A percentile compares a stretch with the other conserved stretches of the same genome.
Conservation (phyloP, 2,888 invertebrate genomes). For the Xanthostigma xanthostigma region DNA sequence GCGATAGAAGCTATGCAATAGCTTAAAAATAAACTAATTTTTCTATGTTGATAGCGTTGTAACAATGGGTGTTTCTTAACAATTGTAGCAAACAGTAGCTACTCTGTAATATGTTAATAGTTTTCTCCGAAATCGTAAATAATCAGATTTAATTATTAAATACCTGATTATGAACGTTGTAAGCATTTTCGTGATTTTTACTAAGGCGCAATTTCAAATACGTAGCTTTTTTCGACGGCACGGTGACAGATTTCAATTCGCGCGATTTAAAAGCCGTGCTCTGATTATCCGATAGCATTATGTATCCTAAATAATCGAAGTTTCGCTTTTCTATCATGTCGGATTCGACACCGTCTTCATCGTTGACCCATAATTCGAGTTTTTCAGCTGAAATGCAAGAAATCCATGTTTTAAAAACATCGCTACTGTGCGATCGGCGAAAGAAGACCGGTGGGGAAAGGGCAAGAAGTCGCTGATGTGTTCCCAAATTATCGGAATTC, state of each 20-base stretch:
- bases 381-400: constrained; percentile 41
- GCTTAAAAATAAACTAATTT: too few species aligned
- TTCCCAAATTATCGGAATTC: too few species aligned
- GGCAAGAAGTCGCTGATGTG: too few species aligned
- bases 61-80: too few species aligned
- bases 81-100: too few species aligned
- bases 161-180: constrained; percentile 73
- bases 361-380: constrained; percentile 53
- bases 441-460: too few species aligned
- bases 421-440: too few species aligned
- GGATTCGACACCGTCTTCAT: constrained; percentile 29
- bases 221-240: constrained; percentile 55
- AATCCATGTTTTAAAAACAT: constrained; percentile 2
- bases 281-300: constrained; percentile 64
- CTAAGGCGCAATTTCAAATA: constrained; percentile 75
- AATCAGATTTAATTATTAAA: constrained; percentile 3
- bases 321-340: constrained; percentile 23
- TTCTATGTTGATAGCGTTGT: too few species aligned
- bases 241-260: constrained; percentile 69
- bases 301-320: constrained; percentile 54
- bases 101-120: constrained; percentile 2
- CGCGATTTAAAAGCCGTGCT: constrained; percentile 65
- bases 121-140: constrained; percentile 3
- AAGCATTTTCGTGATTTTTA: constrained; percentile 67
- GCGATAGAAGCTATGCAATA: too few species aligned